Conservation (phyloP, 2,113 vertebrate species). For the Urocitellus parryii region DNA sequence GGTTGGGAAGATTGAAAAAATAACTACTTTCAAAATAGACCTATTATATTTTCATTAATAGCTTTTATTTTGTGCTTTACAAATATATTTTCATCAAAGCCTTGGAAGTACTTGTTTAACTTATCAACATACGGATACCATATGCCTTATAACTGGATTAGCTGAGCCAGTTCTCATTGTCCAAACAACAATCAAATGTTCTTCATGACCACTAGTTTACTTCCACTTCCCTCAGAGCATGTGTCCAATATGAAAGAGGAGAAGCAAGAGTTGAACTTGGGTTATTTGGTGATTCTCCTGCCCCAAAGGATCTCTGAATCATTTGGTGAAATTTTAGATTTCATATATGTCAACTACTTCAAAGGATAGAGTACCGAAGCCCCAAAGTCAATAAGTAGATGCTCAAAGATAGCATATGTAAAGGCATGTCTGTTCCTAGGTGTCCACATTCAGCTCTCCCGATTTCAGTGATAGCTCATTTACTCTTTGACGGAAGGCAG, state of each 20-base stretch:
- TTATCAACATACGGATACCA: not conserved
- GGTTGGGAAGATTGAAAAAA: not conserved
- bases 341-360: not conserved
- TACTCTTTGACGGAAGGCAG: not conserved
- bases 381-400: not conserved
- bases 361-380: not conserved
- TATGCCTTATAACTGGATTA: not conserved
- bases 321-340: constrained; percentile 12
- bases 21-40: not conserved
- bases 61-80: not conserved
- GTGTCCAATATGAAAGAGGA: not conserved
- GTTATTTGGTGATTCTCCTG: not conserved
- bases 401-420: not conserved
- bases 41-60: not conserved
- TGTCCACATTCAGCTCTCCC: accelerated
- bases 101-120: not conserved
- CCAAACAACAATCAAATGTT: not conserved
- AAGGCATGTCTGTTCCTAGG: not conserved
- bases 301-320: not conserved
- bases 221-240: not conserved
- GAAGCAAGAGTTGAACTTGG: not conserved
- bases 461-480: not conserved
- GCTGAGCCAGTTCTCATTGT: not conserved
- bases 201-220: not conserved
- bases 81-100: not conserved